Evolutionary conservation across 2,113 vertebrate genomes (phyloP), one percentile per base, ranked within the genome.

Genomic region (Rhagologus leucostigma): DNA sequence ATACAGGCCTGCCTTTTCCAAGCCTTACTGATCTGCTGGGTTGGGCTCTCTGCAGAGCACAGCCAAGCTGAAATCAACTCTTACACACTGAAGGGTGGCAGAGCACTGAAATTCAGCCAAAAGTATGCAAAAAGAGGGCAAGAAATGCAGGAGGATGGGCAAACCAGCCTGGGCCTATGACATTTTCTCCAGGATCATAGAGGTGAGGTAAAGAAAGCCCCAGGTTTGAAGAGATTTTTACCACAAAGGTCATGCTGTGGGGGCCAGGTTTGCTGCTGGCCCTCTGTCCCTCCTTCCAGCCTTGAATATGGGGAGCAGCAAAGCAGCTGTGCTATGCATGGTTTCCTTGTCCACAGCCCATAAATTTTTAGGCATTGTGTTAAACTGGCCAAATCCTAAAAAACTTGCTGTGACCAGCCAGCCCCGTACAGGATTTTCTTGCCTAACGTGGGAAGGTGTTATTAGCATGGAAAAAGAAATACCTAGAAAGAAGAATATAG

Each of bases 351-450:
- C 12, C 6, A 3, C 19, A 77, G 41, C 30, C 53, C 57, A 9
- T 23, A 47, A 0, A 9, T n/a, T 57, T 55, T 75, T 27, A 62
- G 33, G 14, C 13, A 20, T 39, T 0, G 0, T 24, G 19, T 55
- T 59, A 63, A 63, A 80, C 14, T 30, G 60, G 14, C 13, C 18
- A 50, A 41, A 46, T 41, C 57, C 57, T 26, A 24, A 74, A 29
- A 19, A 79, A 10, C 12, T 47, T 50, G 3, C 46, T 53, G 26
- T 63, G 39, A 44, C 11, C 18, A 33, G 44, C 39, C 35, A 84
- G 22, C 17, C 13, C 10, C 6, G 2, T 20, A 9, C 17, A 30
- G 52, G 42, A 37, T 87, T 79, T 53, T 41, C 46, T 88, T 57
- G 21, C 16, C 21, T 79, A 29, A 32, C 33, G 1, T 13, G 11